Evolutionary conservation across 2,888 invertebrate genomes (phyloP), one percentile per base, ranked within the genome.

Genomic region (Eupithecia subumbrata): DNA sequence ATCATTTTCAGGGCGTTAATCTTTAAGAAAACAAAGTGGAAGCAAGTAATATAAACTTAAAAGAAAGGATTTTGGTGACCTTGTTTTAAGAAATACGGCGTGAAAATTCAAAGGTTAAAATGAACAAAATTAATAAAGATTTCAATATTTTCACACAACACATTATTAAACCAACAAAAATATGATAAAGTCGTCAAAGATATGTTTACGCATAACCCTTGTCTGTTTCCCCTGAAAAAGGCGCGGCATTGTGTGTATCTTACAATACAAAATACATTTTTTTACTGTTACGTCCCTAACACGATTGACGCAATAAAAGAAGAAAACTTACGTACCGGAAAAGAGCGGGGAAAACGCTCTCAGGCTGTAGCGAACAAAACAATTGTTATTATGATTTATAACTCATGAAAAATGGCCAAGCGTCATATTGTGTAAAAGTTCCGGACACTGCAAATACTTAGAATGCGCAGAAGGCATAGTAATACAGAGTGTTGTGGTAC

Each of bases 381-480:
- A 40, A 37, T 66, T 22, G 18, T 18, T 34, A 37, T 64, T 34
- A n/a, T 18, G 37, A n/a, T 37, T 37, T 11, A 37, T 12, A 37
- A 1, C 8, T 34, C 22, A 30, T 34, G 30, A 64, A 34, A 63
- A 25, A 63, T 68, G 63, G n/a, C n/a, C n/a, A n/a, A n/a, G n/a
- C n/a, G n/a, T n/a, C n/a, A n/a, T n/a, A n/a, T n/a, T n/a, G 48
- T 72, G 52, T 22, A 22, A 25, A 48, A 69, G 60, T 60, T 8
- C 37, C 16, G 22, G 56, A 22, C 22, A 11, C 0, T 22, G 56
- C 1, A 56, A 56, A 22, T 56, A 56, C 22, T 22, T 7, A 4
- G 37, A 37, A 37, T 37, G 37, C 37, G 7, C 37, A 7, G 5
- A 37, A 37, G 5, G 37, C 37, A 37, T 37, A 7, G 5, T 37